Conservation (phyloP, 2,113 vertebrate genomes). For the Meleagris gallopavo region DNA sequence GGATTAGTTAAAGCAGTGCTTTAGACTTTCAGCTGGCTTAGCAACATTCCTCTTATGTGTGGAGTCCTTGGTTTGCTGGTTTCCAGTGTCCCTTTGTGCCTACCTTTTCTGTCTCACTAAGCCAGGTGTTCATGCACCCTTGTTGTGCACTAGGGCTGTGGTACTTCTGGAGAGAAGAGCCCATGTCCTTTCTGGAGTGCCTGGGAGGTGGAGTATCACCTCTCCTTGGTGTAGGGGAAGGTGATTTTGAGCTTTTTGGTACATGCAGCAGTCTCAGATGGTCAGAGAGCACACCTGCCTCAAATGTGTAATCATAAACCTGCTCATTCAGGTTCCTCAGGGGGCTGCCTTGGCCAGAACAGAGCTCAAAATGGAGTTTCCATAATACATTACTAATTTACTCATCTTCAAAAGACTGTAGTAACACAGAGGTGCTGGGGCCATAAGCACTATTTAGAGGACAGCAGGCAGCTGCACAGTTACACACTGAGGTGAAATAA, state of each 20-base stretch:
- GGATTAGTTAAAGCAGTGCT: not conserved
- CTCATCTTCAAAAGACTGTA: not conserved
- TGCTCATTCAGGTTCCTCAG: not conserved
- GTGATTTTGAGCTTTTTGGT: not conserved
- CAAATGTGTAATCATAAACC: not conserved
- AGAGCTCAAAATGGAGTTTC: rapidly evolving
- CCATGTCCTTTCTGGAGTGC: rapidly evolving
- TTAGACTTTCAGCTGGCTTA: not conserved
- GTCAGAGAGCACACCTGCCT: not conserved
- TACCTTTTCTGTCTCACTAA: rapidly evolving
- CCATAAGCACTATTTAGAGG: not conserved
- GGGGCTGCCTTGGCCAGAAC: not conserved
- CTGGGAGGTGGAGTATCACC: not conserved
- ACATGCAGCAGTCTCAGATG: not conserved
- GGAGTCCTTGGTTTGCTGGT: not conserved
- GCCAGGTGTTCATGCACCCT: rapidly evolving
- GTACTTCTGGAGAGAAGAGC: not conserved
- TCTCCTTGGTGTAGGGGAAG: not conserved
- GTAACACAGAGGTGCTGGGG: rapidly evolving
- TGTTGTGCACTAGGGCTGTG: not conserved
- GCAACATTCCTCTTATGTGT: not conserved
- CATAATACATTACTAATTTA: rapidly evolving
- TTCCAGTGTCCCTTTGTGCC: not conserved
- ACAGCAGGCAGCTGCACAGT: not conserved
- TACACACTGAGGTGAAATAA: rapidly evolving